Conservation (phyloP, 2,797 vertebrate genomes). For the Rousettus madagascariensis region DNA sequence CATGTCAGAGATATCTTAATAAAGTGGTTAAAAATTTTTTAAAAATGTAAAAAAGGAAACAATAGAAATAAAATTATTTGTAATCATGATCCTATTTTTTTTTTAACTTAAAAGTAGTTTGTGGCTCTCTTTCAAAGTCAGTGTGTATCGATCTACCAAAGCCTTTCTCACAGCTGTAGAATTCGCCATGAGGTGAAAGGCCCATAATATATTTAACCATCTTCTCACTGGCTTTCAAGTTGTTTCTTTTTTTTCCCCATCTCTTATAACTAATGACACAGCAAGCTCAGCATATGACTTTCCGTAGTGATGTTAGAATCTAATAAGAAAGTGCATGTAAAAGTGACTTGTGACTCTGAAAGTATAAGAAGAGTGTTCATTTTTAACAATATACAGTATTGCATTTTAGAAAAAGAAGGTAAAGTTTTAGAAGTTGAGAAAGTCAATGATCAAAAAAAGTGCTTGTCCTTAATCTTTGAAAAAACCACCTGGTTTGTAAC, state of each 20-base stretch:
- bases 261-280: not conserved
- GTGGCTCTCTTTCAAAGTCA: not conserved
- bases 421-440: not conserved
- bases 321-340: not conserved
- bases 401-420: not conserved
- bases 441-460: not conserved
- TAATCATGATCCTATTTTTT: not conserved
- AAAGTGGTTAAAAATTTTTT: not conserved
- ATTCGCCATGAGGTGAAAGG: not conserved
- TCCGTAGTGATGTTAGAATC: not conserved
- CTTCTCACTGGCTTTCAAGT: not conserved
- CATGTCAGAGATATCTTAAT: not conserved
- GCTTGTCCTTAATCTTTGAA: not conserved
- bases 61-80: not conserved
- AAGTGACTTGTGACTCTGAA: slow-evolving; percentile 29
- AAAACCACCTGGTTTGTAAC: not conserved
- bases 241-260: not conserved
- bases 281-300: not conserved
- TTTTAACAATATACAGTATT: not conserved
- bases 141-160: not conserved
- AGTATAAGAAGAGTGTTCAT: not conserved
- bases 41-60: not conserved
- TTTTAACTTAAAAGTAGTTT: not conserved
- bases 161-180: not conserved
- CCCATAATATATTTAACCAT: not conserved